A percentile compares a stretch with the other conserved stretches of the same genome.
phyloP scores from a whole-genome alignment of 2,797 vertebrate species.

The Hafferia zeledoni region DNA sequence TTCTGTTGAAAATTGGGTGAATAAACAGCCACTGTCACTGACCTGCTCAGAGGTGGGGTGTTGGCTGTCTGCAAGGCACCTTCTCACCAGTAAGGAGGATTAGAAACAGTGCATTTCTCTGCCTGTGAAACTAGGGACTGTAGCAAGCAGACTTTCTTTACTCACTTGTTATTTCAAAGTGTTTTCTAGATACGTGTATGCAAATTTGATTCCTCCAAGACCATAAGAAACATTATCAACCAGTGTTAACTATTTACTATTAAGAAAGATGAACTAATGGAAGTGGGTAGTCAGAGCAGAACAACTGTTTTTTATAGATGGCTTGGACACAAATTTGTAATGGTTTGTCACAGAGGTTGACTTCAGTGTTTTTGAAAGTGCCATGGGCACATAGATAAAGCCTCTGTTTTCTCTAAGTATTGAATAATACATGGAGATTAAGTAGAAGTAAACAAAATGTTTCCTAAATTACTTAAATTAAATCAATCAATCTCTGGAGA shows the following conservation, averaged over 20 bases:
- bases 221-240: not conserved
- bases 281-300: not conserved
- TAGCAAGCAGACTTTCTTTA: not conserved
- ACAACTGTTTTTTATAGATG: not conserved
- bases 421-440: not conserved
- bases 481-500: not conserved
- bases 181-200: not conserved
- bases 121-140: not conserved
- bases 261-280: not conserved
- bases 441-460: not conserved
- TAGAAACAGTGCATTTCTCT: not conserved
- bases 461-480: not conserved
- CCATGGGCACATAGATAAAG: not conserved
- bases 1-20: not conserved
- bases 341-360: not conserved
- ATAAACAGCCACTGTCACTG: not conserved
- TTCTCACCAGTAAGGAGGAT: not conserved
- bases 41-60: rapidly evolving
- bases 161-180: not conserved
- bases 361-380: not conserved
- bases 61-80: not conserved
- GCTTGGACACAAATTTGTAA: not conserved
- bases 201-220: not conserved
- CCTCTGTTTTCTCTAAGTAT: not conserved
- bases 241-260: not conserved